phyloP scores from a whole-genome alignment of 37 sponge, comb jelly and placozoan species.

The Lycopodina hypogea region DNA sequence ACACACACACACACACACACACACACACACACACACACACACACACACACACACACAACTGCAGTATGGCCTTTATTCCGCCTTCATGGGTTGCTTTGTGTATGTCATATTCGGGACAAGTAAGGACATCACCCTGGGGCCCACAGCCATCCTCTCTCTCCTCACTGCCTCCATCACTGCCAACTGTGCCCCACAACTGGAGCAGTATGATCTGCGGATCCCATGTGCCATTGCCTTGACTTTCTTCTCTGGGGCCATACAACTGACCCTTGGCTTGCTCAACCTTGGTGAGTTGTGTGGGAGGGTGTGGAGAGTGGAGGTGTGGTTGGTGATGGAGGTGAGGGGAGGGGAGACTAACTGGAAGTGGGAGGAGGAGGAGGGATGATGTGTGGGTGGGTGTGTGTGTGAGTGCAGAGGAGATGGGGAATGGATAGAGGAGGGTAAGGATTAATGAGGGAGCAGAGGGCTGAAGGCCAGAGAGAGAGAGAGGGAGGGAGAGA shows the following conservation, averaged over 20 bases:
- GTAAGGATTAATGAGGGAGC: no score
- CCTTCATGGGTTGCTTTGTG: slow-evolving; percentile 90
- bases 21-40: no score
- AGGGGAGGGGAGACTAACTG: not conserved
- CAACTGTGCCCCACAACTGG: slow-evolving; percentile 15
- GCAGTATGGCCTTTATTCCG: slow-evolving; percentile 95
- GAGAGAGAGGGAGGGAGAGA: not conserved
- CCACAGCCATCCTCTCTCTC: slow-evolving; percentile 94
- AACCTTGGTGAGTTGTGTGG: slow-evolving; percentile 62
- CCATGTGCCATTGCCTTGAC: slow-evolving; percentile 72
- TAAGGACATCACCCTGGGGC: slow-evolving; percentile 95
- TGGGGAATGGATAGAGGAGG: no score
- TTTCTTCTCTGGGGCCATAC: slow-evolving; percentile 77
- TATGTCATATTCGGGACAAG: slow-evolving; percentile 87
- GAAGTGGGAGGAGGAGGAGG: no score
- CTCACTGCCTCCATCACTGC: slow-evolving; percentile 64
- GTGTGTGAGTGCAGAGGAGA: no score
- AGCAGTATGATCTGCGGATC: slow-evolving; percentile 11
- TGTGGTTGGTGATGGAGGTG: no score
- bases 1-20: no score
- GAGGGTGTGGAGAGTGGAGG: not conserved
- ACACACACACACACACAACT: no score
- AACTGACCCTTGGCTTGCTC: slow-evolving; percentile 78
- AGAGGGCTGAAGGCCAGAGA: not conserved
- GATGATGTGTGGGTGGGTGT: no score